Percentiles rank a stretch among this genome's conserved stretches.
phyloP scores from a whole-genome alignment of 1,140 invertebrate species.

The Bombus waltoni region DNA sequence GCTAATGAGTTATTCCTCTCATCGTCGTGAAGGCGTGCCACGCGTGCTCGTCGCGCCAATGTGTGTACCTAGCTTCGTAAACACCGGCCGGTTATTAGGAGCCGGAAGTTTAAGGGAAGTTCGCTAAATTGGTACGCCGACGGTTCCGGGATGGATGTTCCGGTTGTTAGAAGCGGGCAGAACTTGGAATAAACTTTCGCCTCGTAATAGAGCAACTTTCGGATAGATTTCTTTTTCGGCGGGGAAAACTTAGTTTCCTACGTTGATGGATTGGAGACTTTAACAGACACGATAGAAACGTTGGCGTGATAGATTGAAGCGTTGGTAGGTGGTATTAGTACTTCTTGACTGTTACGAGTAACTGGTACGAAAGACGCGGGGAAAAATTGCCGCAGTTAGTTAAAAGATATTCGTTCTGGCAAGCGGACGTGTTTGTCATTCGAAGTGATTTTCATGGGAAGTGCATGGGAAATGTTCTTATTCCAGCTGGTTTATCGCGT shows the following conservation, averaged over 20 bases:
- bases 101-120: not conserved
- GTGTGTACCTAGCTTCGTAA: not conserved
- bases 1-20: slow-evolving; percentile 48
- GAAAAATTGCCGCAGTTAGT: not conserved
- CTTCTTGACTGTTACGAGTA: too few species aligned
- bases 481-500: not conserved
- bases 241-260: not conserved
- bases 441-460: not conserved
- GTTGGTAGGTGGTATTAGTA: too few species aligned
- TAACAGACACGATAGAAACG: not conserved
- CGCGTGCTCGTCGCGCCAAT: not conserved
- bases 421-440: not conserved
- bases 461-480: too few species aligned
- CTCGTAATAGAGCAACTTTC: not conserved
- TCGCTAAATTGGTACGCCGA: not conserved
- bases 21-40: slow-evolving; percentile 12
- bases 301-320: not conserved
- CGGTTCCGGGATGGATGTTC: not conserved
- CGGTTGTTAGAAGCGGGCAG: not conserved
- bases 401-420: not conserved
- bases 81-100: not conserved
- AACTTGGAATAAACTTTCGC: slow-evolving; percentile 3
- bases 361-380: not conserved
- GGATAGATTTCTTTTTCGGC: not conserved
- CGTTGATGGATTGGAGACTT: not conserved